Evolutionary conservation across 2,888 invertebrate species (phyloP).

Genomic region (Operophtera brumata): DNA sequence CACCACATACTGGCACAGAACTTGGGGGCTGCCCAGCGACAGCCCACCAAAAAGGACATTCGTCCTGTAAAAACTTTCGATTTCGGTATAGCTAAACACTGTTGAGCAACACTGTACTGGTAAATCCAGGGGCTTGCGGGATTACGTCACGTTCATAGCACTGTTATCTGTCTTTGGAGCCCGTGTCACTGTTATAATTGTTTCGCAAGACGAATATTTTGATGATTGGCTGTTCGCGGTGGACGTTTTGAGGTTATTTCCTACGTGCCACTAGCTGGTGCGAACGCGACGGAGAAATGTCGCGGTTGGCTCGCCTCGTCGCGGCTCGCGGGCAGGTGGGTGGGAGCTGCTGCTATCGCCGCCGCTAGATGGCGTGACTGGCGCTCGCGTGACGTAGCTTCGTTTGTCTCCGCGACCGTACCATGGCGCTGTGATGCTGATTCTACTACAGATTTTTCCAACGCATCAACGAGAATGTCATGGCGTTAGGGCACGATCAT

Average conservation of each 20-base stretch:
- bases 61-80: slow-evolving; percentile 73
- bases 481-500: slow-evolving; percentile 60
- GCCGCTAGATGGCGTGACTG: slow-evolving; percentile 67
- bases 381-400: slow-evolving; percentile 59
- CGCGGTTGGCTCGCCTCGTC: slow-evolving; percentile 43
- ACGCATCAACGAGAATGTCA: slow-evolving; percentile 68
- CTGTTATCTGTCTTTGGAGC: slow-evolving; percentile 44
- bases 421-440: slow-evolving; percentile 74
- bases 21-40: slow-evolving; percentile 78
- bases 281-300: slow-evolving; percentile 75
- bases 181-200: slow-evolving; percentile 61
- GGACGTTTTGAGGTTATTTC: slow-evolving; percentile 75
- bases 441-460: slow-evolving; percentile 78
- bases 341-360: slow-evolving; percentile 26
- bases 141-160: slow-evolving; percentile 56
- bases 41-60: slow-evolving; percentile 77
- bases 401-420: slow-evolving; percentile 73
- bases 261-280: slow-evolving; percentile 76
- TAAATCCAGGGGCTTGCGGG: slow-evolving; percentile 42
- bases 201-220: slow-evolving; percentile 62
- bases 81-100: slow-evolving; percentile 61
- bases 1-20: slow-evolving; percentile 78
- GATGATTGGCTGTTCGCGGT: slow-evolving; percentile 62
- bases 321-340: slow-evolving; percentile 57
- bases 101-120: slow-evolving; percentile 53